Evolutionary conservation across 2,888 invertebrate species (phyloP).

Genomic region (Watsonalla cultraria): DNA sequence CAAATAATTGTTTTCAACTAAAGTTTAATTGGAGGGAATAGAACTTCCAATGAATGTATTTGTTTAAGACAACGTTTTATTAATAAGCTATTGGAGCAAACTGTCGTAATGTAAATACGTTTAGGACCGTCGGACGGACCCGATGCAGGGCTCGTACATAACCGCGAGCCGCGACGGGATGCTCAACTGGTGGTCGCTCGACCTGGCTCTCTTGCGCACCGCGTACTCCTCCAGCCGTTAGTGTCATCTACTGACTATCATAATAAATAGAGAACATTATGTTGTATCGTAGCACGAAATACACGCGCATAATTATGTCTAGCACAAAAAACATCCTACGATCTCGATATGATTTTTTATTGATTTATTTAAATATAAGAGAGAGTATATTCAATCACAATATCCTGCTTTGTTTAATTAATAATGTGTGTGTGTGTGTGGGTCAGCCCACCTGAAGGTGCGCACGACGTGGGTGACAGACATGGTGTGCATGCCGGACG

Average conservation of each 20-base stretch:
- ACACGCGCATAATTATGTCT: no score
- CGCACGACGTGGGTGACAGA: conserved; percentile 86
- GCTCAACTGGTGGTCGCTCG: conserved; percentile 87
- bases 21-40: no score
- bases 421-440: background rate
- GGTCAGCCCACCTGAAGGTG: conserved; percentile 77
- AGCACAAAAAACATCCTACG: no score
- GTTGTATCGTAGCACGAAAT: no score
- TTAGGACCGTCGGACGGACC: conserved; percentile 76
- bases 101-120: background rate
- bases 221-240: conserved; percentile 82
- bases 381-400: no score
- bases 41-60: no score
- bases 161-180: conserved; percentile 87
- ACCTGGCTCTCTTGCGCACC: conserved; percentile 81
- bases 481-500: conserved; percentile 85
- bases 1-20: no score
- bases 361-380: no score
- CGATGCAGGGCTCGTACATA: conserved; percentile 83
- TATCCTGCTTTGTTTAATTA: no score
- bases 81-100: no score
- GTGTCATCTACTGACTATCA: conserved; percentile 25
- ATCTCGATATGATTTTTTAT: no score
- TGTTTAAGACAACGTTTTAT: background rate
- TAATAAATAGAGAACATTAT: no score